Percentiles rank a stretch among this genome's conserved stretches.
Conservation (phyloP, 2,113 vertebrate genomes). For the Zosterops borbonicus region DNA sequence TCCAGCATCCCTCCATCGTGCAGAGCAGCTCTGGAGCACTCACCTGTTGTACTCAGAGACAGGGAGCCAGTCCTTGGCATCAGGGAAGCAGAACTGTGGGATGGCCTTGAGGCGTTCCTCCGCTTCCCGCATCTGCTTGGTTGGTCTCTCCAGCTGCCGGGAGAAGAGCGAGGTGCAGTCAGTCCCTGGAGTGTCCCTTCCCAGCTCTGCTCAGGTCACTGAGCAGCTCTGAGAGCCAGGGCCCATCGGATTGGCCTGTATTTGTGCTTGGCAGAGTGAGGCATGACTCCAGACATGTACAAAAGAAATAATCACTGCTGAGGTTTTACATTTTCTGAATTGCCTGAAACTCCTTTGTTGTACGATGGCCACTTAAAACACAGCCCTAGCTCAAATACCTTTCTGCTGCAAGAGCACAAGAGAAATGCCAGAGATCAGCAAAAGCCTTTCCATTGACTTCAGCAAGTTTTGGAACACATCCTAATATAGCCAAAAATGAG, state of each 20-base stretch:
- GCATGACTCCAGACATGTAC: neutral
- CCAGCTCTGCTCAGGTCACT: neutral
- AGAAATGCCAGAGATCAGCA: conserved; percentile 23
- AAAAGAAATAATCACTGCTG: neutral
- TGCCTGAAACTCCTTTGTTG: neutral
- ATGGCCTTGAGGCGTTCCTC: conserved; percentile 98
- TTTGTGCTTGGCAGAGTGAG: neutral
- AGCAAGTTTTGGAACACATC: conserved; percentile 18
- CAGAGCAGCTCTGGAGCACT: neutral
- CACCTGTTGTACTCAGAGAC: conserved; percentile 95
- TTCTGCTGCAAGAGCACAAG: neutral
- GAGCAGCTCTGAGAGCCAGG: neutral
- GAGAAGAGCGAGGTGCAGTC: neutral
- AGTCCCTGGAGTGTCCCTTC: neutral
- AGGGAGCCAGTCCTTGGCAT: conserved; percentile 96
- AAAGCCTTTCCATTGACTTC: conserved; percentile 26
- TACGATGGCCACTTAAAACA: neutral
- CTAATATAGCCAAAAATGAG: conserved; percentile 3
- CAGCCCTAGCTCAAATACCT: neutral
- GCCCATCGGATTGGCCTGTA: neutral
- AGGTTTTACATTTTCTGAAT: neutral
- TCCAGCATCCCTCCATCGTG: neutral
- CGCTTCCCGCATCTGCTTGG: conserved; percentile 95
- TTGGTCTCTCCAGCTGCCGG: conserved; percentile 90
- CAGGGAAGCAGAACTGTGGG: conserved; percentile 99